phyloP scores from a whole-genome alignment of 2,888 invertebrate genomes.

The Diachrysia chrysitis region DNA sequence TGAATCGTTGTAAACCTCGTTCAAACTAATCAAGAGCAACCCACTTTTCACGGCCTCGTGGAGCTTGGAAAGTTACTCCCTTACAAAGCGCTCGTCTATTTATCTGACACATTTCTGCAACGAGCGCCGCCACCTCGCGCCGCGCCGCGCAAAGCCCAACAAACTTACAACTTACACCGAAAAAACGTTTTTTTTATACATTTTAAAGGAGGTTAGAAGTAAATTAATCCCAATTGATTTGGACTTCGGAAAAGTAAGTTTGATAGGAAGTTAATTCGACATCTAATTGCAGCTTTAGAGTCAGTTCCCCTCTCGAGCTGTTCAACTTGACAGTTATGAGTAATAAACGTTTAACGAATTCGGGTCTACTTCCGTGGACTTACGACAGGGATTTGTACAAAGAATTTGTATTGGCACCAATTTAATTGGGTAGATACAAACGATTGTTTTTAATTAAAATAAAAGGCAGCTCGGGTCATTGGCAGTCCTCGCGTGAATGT shows the following conservation, averaged over 20 bases:
- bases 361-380: slow-evolving; percentile 7
- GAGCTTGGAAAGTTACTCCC: slow-evolving; percentile 46
- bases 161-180: slow-evolving; percentile 26
- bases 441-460: slow-evolving; percentile 25
- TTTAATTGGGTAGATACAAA: background rate
- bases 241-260: slow-evolving; percentile 21
- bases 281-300: slow-evolving; percentile 25
- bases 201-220: slow-evolving; percentile 22
- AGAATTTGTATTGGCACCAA: slow-evolving; percentile 5
- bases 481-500: slow-evolving; percentile 16
- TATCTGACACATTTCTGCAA: slow-evolving; percentile 46
- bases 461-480: slow-evolving; percentile 8
- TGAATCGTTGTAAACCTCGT: slow-evolving; percentile 46
- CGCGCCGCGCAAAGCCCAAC: slow-evolving; percentile 1
- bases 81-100: slow-evolving; percentile 48
- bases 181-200: slow-evolving; percentile 35
- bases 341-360: slow-evolving; percentile 18
- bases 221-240: slow-evolving; percentile 31
- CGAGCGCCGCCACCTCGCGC: slow-evolving; percentile 23
- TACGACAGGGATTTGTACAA: background rate
- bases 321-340: slow-evolving; percentile 30
- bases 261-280: slow-evolving; percentile 32
- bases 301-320: slow-evolving; percentile 11
- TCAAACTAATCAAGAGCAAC: slow-evolving; percentile 57
- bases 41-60: slow-evolving; percentile 46